A percentile compares a stretch with the other conserved stretches of the same genome.
These are phyloP conservation scores for Psammodynastes pulverulentus DNA, from an alignment of 2,113 vertebrate genomes.

Conservation along the genomic window DNA sequence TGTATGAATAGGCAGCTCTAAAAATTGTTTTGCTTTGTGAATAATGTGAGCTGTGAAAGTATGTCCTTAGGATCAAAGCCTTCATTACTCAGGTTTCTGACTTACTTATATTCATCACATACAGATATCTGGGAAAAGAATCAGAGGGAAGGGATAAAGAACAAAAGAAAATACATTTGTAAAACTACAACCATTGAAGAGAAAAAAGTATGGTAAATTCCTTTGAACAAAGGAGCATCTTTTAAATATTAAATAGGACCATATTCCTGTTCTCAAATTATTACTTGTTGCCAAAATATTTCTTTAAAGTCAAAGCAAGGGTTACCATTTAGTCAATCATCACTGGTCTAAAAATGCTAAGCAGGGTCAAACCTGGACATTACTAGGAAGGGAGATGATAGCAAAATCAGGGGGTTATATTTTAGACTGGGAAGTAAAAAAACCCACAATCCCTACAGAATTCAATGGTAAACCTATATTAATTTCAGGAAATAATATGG, in stretches of 20 bases:
- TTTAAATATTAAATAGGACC: background rate
- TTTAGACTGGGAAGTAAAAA: background rate
- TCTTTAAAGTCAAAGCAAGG: background rate
- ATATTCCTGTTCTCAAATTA: background rate
- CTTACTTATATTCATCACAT: background rate
- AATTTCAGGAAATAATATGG: background rate
- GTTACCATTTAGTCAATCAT: background rate
- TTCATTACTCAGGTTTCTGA: slow-evolving; percentile 10
- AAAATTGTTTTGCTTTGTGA: slow-evolving; percentile 9
- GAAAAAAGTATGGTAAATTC: background rate
- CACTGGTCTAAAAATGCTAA: background rate
- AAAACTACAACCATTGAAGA: background rate
- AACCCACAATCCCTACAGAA: background rate
- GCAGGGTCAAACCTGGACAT: background rate
- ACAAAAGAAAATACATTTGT: background rate
- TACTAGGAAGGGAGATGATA: background rate
- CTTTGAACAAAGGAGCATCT: no score
- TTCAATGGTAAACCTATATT: background rate
- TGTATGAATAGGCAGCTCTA: slow-evolving; percentile 6
- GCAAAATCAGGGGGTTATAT: background rate
- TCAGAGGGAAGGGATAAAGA: background rate
- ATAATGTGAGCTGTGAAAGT: slow-evolving; percentile 5
- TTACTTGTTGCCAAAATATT: background rate
- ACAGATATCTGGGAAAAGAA: background rate
- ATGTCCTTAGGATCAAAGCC: slow-evolving; percentile 18